Evolutionary conservation across 2,888 invertebrate genomes (phyloP).

Genomic region (Acrobasis suavella): DNA sequence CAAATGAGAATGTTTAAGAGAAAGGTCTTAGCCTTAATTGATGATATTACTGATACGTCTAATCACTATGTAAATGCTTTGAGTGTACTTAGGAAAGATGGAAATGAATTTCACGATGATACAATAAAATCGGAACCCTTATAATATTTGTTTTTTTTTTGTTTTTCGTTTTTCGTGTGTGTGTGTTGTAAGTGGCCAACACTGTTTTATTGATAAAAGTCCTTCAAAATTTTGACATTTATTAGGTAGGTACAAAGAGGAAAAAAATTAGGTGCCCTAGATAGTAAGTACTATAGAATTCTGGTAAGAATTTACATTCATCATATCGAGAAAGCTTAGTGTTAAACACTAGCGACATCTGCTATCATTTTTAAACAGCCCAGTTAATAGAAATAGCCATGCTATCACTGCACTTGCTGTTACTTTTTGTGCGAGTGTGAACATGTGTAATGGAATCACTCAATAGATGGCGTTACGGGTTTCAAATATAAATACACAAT

Average conservation of each 20-base stretch:
- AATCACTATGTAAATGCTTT: slow-evolving; percentile 32
- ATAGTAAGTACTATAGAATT: no score
- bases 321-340: no score
- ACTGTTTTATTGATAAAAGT: not conserved
- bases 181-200: no score
- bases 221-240: not conserved
- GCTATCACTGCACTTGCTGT: not conserved
- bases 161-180: no score
- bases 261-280: no score
- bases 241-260: no score
- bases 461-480: not conserved
- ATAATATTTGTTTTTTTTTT: not conserved
- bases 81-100: not conserved
- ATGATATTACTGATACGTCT: slow-evolving; percentile 40
- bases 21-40: slow-evolving; percentile 45
- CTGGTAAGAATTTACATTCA: no score
- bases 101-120: slow-evolving; percentile 21
- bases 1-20: slow-evolving; percentile 52
- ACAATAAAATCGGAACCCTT: slow-evolving; percentile 20
- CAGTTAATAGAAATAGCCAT: no score
- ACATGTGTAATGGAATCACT: not conserved
- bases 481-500: not conserved
- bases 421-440: not conserved
- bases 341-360: no score
- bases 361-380: no score